Percentiles rank a stretch among this genome's conserved stretches.
These are phyloP conservation scores for Rotaria sp. DNA, from an alignment of 2,888 invertebrate genomes.

Conservation along the genomic window DNA sequence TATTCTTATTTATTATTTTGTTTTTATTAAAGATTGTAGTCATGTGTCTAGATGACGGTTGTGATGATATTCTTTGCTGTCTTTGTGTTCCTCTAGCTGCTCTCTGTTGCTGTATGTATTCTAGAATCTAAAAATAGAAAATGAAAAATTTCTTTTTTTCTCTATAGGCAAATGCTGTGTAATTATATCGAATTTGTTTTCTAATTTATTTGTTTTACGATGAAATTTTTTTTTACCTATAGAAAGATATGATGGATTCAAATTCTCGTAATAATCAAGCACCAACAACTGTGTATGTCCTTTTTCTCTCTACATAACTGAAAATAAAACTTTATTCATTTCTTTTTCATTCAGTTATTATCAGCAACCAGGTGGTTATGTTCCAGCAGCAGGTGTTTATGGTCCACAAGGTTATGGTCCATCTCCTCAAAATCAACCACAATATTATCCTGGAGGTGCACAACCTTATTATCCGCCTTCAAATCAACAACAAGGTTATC, in stretches of 20 bases:
- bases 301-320: not conserved
- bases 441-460: not conserved
- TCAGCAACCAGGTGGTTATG: not conserved
- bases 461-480: not conserved
- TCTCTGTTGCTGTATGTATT: not conserved
- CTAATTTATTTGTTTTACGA: not conserved
- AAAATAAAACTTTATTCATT: not conserved
- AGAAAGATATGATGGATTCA: constrained; percentile 3
- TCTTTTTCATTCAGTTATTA: not conserved
- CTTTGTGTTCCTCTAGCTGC: not conserved
- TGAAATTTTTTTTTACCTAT: not conserved
- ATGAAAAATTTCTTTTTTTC: not conserved
- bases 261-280: not conserved
- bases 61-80: constrained; percentile 26
- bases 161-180: constrained; percentile 14
- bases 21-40: not conserved
- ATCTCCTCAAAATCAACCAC: not conserved
- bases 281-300: not conserved
- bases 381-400: not conserved
- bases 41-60: not conserved
- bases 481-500: not conserved
- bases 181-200: not conserved
- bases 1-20: not conserved
- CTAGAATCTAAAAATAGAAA: not conserved
- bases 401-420: constrained; percentile 22